Base-by-base conservation (phyloP, 2,888 invertebrate species). In the Drosophila neonasuta region DNA sequence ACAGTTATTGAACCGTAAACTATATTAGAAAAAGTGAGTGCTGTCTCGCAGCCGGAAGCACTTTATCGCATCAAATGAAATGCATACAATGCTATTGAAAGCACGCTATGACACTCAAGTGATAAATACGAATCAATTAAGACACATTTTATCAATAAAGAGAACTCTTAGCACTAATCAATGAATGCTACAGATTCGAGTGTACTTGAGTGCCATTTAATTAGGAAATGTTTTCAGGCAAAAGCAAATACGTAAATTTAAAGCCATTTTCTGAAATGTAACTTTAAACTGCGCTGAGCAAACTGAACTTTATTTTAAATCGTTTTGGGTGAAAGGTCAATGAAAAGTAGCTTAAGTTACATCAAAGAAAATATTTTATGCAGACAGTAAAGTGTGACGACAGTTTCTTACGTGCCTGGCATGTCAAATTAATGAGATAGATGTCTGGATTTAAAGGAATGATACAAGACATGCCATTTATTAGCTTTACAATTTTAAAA, bases 1-100 rank as follows among this genome's bases (percentile, higher is more conserved):
- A 79, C 57, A 51, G 49, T 46, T 61, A 77, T 80, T 74, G 64
- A 71, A 52, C 50, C 32, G 52, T 74, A 71, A 66, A 56, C 68
- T 54, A 59, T 60, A 56, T 61, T 67, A 74, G 66, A 48, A 39
- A n/a, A 30, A 5, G 13, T 41, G 50, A n/a, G 20, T 48, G n/a
- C 10, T 34, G 56, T 4, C 24, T 39, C 46, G 39, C 42, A 24
- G 44, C 9, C 29, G 10, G 45, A 58, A 24, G 36, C 24, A 15
- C 24, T 52, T 48, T 42, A 24, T 34, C 56, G 55, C 58, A 44
- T 48, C 56, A 61, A 68, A 29, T 50, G 29, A 30, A 51, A 59
- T 15, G 48, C 39, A 50, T 54, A 45, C 2, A 39, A 68, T 54
- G 74, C 64, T 64, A 65, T 72, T 63, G 62, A 73, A 66, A 48